Evolutionary conservation across 2,888 invertebrate species (phyloP).

Genomic region (Troides helena): DNA sequence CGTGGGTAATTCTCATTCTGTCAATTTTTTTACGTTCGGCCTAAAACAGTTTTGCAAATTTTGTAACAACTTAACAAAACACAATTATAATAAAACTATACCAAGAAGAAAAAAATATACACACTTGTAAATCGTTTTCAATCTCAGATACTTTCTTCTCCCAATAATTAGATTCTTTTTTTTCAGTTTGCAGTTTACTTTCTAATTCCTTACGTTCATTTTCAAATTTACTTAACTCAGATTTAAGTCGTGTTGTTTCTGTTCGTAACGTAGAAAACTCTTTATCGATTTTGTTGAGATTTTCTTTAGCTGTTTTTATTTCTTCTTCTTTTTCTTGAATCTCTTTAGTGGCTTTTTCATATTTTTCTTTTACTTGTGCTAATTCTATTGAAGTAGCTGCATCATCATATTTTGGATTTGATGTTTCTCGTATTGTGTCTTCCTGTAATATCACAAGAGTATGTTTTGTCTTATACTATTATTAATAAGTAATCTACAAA

Average conservation of each 20-base stretch:
- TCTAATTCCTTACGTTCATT: slow-evolving; percentile 83
- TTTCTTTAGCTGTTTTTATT: slow-evolving; percentile 52
- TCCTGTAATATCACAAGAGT: slow-evolving; percentile 48
- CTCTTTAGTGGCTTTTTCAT: slow-evolving; percentile 56
- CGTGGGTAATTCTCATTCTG: slow-evolving; percentile 83
- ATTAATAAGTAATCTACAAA: neutral
- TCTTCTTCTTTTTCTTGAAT: slow-evolving; percentile 65
- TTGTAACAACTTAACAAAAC: neutral
- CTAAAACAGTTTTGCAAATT: slow-evolving; percentile 48
- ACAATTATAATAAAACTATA: neutral
- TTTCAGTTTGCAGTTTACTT: slow-evolving; percentile 79
- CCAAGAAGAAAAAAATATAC: neutral
- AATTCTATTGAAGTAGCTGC: slow-evolving; percentile 74
- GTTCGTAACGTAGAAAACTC: slow-evolving; percentile 64
- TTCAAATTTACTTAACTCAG: slow-evolving; percentile 64
- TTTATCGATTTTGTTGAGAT: slow-evolving; percentile 67
- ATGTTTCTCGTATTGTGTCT: slow-evolving; percentile 66
- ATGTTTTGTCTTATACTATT: neutral
- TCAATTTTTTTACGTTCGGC: slow-evolving; percentile 85
- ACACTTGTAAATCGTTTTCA: slow-evolving; percentile 80
- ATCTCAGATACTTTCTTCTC: slow-evolving; percentile 82
- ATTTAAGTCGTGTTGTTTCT: slow-evolving; percentile 69
- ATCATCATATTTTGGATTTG: slow-evolving; percentile 71
- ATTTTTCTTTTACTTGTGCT: slow-evolving; percentile 72
- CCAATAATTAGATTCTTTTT: slow-evolving; percentile 82